Evolutionary conservation across 1,140 invertebrate species (phyloP).

Genomic region (Octopus sinensis): DNA sequence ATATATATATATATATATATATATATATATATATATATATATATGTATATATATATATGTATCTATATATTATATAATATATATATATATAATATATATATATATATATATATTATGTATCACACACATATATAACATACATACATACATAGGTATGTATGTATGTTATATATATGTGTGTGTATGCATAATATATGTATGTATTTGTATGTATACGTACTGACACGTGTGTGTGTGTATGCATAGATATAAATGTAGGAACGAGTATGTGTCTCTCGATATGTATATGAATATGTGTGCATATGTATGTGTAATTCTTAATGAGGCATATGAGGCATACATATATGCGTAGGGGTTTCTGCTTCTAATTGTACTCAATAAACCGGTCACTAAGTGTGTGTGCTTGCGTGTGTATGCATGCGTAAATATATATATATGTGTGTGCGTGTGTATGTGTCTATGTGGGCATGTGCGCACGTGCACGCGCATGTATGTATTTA

Average conservation of each 20-base stretch:
- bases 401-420: background rate
- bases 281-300: background rate
- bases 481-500: background rate
- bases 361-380: background rate
- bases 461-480: background rate
- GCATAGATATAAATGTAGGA: background rate
- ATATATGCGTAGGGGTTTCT: background rate
- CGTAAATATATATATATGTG: background rate
- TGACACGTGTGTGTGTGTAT: background rate
- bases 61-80: background rate
- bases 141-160: background rate
- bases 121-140: background rate
- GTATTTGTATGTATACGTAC: background rate
- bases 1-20: background rate
- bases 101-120: background rate
- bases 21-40: background rate
- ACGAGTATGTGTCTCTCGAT: background rate
- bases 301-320: background rate
- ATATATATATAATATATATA: slow-evolving; percentile 5
- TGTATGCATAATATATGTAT: too few relatives aligned
- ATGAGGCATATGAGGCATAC: background rate
- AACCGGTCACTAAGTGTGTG: background rate
- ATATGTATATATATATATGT: background rate
- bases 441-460: background rate
- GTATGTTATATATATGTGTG: too few relatives aligned